phyloP scores from a whole-genome alignment of 2,113 vertebrate genomes.

The Notarius lentiginosus region DNA sequence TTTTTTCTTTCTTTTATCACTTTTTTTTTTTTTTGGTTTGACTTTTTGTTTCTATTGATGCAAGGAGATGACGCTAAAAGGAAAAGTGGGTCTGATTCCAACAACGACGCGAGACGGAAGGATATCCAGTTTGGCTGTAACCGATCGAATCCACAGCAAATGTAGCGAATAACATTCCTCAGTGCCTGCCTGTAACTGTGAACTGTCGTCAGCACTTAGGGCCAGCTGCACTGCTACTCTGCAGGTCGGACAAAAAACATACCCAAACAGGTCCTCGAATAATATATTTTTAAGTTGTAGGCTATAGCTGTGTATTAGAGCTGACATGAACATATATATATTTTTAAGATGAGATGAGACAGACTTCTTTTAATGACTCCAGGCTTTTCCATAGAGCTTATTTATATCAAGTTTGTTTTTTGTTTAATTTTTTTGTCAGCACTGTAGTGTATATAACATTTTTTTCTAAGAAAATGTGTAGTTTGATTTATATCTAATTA shows the following conservation, averaged over 20 bases:
- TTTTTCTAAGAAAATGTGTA: slow-evolving; percentile 85
- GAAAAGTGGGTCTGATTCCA: slow-evolving; percentile 63
- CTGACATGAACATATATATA: slow-evolving; percentile 86
- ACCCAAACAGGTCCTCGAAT: slow-evolving; percentile 74
- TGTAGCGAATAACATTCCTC: slow-evolving; percentile 95
- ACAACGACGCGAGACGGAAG: slow-evolving; percentile 66
- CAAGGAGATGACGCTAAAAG: slow-evolving; percentile 4
- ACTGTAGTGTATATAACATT: slow-evolving; percentile 97
- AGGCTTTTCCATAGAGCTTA: slow-evolving; percentile 91
- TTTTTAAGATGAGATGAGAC: slow-evolving; percentile 87
- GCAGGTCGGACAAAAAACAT: slow-evolving; percentile 76
- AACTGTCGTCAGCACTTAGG: slow-evolving; percentile 85
- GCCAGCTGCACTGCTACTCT: slow-evolving; percentile 83
- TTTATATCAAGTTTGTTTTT: slow-evolving; percentile 84
- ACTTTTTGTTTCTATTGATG: slow-evolving; percentile 53
- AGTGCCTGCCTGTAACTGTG: slow-evolving; percentile 98
- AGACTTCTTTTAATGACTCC: slow-evolving; percentile 86
- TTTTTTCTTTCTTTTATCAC: slow-evolving; percentile 57
- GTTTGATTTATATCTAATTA: slow-evolving; percentile 98
- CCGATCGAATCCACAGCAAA: slow-evolving; percentile 75
- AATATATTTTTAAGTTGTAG: slow-evolving; percentile 81
- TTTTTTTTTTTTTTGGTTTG: slow-evolving; percentile 16
- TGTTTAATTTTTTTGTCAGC: slow-evolving; percentile 77
- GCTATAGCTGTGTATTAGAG: slow-evolving; percentile 80
- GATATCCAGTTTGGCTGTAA: slow-evolving; percentile 76